Percentiles rank a stretch among this genome's conserved stretches.
These are phyloP conservation scores for Trichogramma dendrolimi DNA, from an alignment of 2,888 invertebrate species.

Conservation along the genomic window DNA sequence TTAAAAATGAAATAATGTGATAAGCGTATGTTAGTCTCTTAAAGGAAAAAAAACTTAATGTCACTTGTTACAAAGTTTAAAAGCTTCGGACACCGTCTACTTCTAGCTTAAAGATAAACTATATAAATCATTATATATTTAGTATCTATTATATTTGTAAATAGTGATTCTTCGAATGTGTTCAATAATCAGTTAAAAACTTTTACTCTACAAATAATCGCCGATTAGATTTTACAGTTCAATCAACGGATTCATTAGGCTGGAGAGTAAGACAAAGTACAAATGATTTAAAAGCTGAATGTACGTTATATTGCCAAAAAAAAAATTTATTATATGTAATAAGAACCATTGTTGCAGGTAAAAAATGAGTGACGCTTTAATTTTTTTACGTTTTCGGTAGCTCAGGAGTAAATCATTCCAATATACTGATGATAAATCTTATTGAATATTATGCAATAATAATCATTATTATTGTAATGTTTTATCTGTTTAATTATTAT, in stretches of 20 bases:
- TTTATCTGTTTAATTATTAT: too few relatives aligned
- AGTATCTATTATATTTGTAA: constrained; percentile 12
- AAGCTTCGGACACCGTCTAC: constrained; percentile 29
- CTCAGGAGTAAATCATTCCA: too few relatives aligned
- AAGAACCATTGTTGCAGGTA: too few relatives aligned
- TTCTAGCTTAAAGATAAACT: constrained; percentile 13
- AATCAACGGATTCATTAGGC: constrained; percentile 17
- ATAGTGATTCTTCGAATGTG: constrained; percentile 11
- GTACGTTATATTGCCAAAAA: constrained; percentile 10
- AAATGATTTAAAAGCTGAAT: constrained; percentile 15
- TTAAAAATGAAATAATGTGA: too few relatives aligned
- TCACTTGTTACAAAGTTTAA: constrained; percentile 14
- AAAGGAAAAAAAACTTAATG: neutral
- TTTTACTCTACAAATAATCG: neutral
- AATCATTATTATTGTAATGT: too few relatives aligned
- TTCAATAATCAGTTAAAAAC: constrained; percentile 12
- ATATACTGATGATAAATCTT: too few relatives aligned
- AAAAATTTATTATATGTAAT: neutral
- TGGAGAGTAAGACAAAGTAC: constrained; percentile 14
- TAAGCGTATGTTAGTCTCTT: too few relatives aligned
- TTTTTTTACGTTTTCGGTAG: too few relatives aligned
- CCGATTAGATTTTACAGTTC: constrained; percentile 14
- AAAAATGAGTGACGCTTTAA: too few relatives aligned
- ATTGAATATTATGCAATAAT: too few relatives aligned
- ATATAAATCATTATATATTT: constrained; percentile 10